These are phyloP conservation scores for Alitta virens DNA, from an alignment of 2,888 invertebrate species.

Conservation along the genomic window DNA sequence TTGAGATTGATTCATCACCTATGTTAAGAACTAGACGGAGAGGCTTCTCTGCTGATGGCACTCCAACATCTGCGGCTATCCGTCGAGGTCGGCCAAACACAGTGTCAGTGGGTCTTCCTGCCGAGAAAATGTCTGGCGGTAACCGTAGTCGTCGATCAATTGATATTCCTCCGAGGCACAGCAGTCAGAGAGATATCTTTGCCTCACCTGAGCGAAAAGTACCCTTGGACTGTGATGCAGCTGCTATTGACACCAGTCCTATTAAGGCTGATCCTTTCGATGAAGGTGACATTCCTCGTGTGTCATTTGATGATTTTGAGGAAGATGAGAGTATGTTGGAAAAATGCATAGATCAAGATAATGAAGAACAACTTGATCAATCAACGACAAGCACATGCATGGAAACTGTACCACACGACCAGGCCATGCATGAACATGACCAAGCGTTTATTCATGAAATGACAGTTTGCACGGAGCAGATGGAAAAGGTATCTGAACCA, in stretches of 20 bases:
- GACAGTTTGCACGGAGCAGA: background rate
- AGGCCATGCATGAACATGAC: conserved; percentile 16
- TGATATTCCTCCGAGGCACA: conserved; percentile 9
- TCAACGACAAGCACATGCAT: background rate
- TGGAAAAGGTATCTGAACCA: background rate
- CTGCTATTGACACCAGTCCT: conserved; percentile 26
- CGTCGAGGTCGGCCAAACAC: conserved; percentile 45
- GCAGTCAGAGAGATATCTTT: conserved; percentile 13
- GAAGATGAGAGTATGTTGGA: background rate
- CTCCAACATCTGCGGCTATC: background rate
- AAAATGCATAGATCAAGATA: background rate
- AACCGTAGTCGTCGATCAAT: conserved; percentile 12
- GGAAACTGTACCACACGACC: background rate
- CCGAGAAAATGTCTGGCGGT: conserved; percentile 20
- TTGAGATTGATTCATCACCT: background rate
- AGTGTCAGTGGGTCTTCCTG: conserved; percentile 37
- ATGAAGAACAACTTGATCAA: background rate
- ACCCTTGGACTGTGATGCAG: conserved; percentile 12
- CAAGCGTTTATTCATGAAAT: conserved; percentile 24
- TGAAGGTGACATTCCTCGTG: background rate
- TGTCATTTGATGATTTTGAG: background rate
- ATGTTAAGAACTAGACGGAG: background rate
- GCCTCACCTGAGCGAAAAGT: conserved; percentile 5
- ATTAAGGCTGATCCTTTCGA: conserved; percentile 6
- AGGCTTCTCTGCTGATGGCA: conserved; percentile 9